Evolutionary conservation across 2,888 invertebrate species (phyloP), one percentile per base, ranked within the genome.

Genomic region (Balanococcus diminutus): DNA sequence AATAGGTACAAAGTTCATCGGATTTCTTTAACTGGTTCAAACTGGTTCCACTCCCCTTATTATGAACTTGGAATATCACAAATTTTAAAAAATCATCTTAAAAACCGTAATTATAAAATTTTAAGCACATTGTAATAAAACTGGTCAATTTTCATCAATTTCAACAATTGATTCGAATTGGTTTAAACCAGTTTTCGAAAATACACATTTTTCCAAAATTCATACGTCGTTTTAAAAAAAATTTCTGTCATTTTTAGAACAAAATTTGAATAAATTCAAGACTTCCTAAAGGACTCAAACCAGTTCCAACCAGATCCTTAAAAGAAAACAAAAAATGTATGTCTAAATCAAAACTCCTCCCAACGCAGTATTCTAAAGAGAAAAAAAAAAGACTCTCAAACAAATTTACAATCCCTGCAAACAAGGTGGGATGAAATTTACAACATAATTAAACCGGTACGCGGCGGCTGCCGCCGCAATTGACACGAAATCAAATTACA

Each of bases 361-460:
- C 19, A 61, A 61, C 25, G 11, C 19, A 2, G 5, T 6, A 8
- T 61, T 25, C 25, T 61, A 0, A 19, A 22, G 36, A 36, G 8
- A 36, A 6, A 6, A 6, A 36, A n/a, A n/a, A n/a, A n/a, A n/a
- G n/a, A n/a, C 22, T 56, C 56, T n/a, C 22, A 22, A 56, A 22
- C 56, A 56, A 56, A 56, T 56, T 56, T 56, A 56, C 56, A 22
- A 56, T 2, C 5, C 22, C 1, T 56, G 19, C 6, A 56, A 56
- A 19, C 56, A 22, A 56, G 56, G 56, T 22, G 56, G 56, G 22
- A 56, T 56, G 9, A 56, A 56, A 56, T 56, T 56, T 56, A 56
- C 56, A 56, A 56, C 56, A 56, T 56, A 56, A 56, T 56, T 56
- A 56, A 56, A 56, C 56, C 56, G 56, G 56, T 56, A 56, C 22